Evolutionary conservation across 2,797 vertebrate species (phyloP).

Genomic region (Toxotes lorentzi): DNA sequence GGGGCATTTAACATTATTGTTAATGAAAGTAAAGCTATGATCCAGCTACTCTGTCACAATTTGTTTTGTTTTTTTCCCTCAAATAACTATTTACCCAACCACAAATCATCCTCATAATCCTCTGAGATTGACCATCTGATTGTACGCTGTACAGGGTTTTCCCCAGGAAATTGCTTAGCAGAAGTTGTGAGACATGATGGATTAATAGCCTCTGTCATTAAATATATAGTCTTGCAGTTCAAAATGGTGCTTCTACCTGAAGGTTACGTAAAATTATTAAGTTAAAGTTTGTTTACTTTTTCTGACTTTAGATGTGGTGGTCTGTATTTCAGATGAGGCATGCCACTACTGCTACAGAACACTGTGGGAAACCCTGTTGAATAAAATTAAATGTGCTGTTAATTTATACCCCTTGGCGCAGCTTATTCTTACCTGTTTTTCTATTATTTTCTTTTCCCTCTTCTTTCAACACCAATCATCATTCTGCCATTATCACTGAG

Average conservation of each 20-base stretch:
- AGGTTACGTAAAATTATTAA: background rate
- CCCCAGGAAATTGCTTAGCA: conserved; percentile 34
- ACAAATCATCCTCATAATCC: conserved; percentile 62
- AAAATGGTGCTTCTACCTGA: conserved; percentile 11
- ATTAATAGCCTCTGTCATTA: background rate
- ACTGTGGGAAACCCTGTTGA: conserved; percentile 69
- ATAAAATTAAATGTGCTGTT: conserved; percentile 72
- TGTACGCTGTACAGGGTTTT: conserved; percentile 57
- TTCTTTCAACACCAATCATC: conserved; percentile 70
- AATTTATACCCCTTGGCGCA: conserved; percentile 77
- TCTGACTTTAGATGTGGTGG: background rate
- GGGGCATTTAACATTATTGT: conserved; percentile 25
- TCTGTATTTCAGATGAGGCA: conserved; percentile 6
- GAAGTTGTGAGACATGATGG: background rate
- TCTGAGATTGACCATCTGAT: conserved; percentile 50
- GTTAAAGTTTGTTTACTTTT: conserved; percentile 9
- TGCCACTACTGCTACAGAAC: conserved; percentile 19
- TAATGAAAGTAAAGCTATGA: conserved; percentile 24
- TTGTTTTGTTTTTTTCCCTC: conserved; percentile 26
- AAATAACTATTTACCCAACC: conserved; percentile 52
- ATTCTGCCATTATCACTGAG: conserved; percentile 70
- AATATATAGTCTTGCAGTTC: background rate
- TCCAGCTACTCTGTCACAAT: conserved; percentile 12
- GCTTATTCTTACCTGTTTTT: conserved; percentile 82
- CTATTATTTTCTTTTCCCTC: conserved; percentile 74